These are phyloP conservation scores for Gonatopus flavifemur DNA, from an alignment of 1,140 invertebrate genomes.

Conservation along the genomic window DNA sequence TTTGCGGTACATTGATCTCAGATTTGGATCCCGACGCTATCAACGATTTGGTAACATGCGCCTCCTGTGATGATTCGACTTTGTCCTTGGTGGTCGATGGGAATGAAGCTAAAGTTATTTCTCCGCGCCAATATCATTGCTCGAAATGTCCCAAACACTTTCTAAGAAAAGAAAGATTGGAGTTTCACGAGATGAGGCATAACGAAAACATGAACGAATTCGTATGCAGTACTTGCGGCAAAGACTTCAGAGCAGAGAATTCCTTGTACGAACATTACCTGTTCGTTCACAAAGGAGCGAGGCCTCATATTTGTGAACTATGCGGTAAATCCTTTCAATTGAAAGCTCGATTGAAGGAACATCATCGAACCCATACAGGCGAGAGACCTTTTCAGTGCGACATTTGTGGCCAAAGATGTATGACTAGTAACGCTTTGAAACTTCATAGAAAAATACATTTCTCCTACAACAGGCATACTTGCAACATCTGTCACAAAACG, in stretches of 20 bases:
- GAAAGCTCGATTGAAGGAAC: conserved; percentile 31
- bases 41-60: conserved; percentile 25
- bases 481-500: conserved; percentile 29
- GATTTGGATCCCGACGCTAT: conserved; percentile 24
- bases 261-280: conserved; percentile 35
- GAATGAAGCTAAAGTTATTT: conserved; percentile 24
- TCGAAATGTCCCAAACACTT: conserved; percentile 31
- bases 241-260: conserved; percentile 33
- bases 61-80: conserved; percentile 20
- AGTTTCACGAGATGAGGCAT: conserved; percentile 35
- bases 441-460: conserved; percentile 31
- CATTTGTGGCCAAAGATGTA: conserved; percentile 25
- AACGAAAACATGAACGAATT: conserved; percentile 36
- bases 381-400: conserved; percentile 33
- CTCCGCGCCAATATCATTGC: conserved; percentile 33
- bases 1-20: conserved; percentile 27
- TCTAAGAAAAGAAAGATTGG: conserved; percentile 30
- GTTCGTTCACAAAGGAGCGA: conserved; percentile 33
- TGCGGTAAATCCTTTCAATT: conserved; percentile 37
- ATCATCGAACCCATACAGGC: conserved; percentile 30
- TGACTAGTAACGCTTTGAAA: conserved; percentile 27
- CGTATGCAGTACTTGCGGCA: conserved; percentile 34
- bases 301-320: conserved; percentile 33
- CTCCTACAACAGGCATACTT: conserved; percentile 20
- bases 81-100: conserved; percentile 28